Evolutionary conservation across 2,797 vertebrate genomes (phyloP).

Genomic region (Ambastaia sidthimunki): DNA sequence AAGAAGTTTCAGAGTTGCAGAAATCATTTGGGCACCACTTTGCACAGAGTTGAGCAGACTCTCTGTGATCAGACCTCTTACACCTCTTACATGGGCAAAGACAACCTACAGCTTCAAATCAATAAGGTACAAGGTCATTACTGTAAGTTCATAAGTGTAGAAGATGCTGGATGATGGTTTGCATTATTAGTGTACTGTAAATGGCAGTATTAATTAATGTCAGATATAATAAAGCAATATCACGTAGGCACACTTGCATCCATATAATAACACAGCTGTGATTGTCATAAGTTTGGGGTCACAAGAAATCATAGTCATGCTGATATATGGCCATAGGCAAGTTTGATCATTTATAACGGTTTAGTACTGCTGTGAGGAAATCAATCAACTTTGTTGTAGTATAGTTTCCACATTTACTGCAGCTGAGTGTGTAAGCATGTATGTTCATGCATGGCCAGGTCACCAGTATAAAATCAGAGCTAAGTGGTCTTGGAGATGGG

Average conservation of each 20-base stretch:
- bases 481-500: conserved; percentile 76
- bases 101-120: conserved; percentile 84
- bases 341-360: not conserved
- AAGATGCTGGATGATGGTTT: not conserved
- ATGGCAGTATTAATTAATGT: conserved; percentile 49
- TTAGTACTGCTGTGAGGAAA: too few relatives aligned
- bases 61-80: conserved; percentile 81
- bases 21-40: conserved; percentile 74
- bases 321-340: not conserved
- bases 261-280: not conserved
- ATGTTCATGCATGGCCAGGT: conserved; percentile 73
- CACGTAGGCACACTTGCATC: not conserved
- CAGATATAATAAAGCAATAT: not conserved
- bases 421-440: not conserved
- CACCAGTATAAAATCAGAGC: conserved; percentile 81
- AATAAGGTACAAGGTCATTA: conserved; percentile 74
- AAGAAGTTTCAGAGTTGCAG: conserved; percentile 86
- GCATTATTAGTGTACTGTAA: conserved; percentile 13
- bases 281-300: too few relatives aligned
- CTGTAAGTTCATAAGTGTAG: not conserved
- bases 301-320: not conserved
- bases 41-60: conserved; percentile 85
- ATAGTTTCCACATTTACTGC: too few relatives aligned
- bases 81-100: conserved; percentile 88
- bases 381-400: too few relatives aligned